Base-by-base conservation (phyloP, 2,888 invertebrate genomes). In the Xestia ashworthii region DNA sequence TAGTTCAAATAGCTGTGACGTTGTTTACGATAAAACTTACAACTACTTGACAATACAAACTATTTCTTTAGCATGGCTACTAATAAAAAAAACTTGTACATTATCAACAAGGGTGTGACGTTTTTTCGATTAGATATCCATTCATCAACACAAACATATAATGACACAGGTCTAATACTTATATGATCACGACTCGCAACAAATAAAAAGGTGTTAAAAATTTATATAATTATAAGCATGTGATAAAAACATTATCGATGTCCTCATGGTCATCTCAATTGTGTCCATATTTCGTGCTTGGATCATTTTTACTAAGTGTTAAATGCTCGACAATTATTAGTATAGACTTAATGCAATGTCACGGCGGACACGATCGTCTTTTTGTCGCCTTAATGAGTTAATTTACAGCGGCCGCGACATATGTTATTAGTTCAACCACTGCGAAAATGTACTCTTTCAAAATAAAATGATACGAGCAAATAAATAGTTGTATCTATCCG, bases 301-400 rank as follows among this genome's bases (percentile, higher is more conserved):
- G 67, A 76, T 89, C 89, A 90, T 92, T 91, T 82, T 84, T 80
- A 81, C 81, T 78, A 80, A 81, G 79, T 86, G 79, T 82, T 66
- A 80, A 86, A 82, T 90, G 80, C 77, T 78, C 73, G 72, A 79
- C 85, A 80, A 87, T 89, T 88, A 87, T 89, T 88, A 88, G 86
- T 89, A 79, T 81, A 80, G 72, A 85, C 82, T 84, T 85, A 82
- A 87, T 87, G 91, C 90, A 93, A 92, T 91, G 93, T 90, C 94
- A 92, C 92, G 91, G 84, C 88, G 84, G 77, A 83, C 94, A 94
- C 94, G 94, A 94, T 81, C 82, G 71, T 90, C 88, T 90, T 91
- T 91, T 93, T 93, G 93, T 93, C 90, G 84, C 88, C 83, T 85
- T 91, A 92, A 93, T 92, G 90, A 92, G 89, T 90, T 91, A 90